Percentiles rank a stretch among this genome's conserved stretches.
These are phyloP conservation scores for pig (Sus scrofa) DNA, from an alignment of 2,113 vertebrate species.

Conservation along the genomic window T2T-Sscrofa CM000823.6:41602001-41602500, in stretches of 20 bases:
- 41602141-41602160: not conserved
- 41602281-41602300: no score
- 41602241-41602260: conserved; percentile 4
- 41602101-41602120: not conserved
- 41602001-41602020: conserved; percentile 44
- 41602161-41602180: not conserved
- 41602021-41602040: not conserved
- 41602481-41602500: no score
- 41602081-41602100: not conserved
- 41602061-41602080: not conserved
- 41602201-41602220: not conserved
- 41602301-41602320: no score
- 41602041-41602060: not conserved
- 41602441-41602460: no score
- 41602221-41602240: not conserved
- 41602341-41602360: no score
- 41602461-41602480: no score
- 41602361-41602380: no score
- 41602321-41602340: no score
- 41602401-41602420: no score
- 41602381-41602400: no score
- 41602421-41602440: no score
- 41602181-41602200: not conserved
- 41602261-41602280: conserved; percentile 3
- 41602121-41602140: no score